Evolutionary conservation across 2,113 vertebrate species (phyloP).

Genomic region (Sinosuthora webbiana): DNA sequence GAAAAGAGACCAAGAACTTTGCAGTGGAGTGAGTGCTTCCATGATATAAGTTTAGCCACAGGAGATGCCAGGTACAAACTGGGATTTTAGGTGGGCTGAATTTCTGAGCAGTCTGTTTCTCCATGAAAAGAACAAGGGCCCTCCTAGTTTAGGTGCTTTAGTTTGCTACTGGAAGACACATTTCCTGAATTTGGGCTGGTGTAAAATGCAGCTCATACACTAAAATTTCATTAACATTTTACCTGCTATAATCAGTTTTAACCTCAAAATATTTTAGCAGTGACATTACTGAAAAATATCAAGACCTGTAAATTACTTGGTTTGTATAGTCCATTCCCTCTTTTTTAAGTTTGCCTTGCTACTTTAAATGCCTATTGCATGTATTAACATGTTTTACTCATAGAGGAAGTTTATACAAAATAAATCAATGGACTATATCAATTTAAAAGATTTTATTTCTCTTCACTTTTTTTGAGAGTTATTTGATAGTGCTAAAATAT

Average conservation of each 20-base stretch:
- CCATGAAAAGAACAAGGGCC: not conserved
- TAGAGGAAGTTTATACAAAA: not conserved
- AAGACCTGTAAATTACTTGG: not conserved
- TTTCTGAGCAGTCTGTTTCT: not conserved
- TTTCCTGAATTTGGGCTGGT: not conserved
- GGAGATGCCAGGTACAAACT: not conserved
- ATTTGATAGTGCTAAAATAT: not conserved
- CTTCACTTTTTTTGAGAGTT: not conserved
- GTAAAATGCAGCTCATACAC: not conserved
- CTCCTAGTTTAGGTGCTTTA: not conserved
- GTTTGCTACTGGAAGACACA: not conserved
- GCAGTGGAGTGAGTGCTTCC: not conserved
- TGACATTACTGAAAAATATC: not conserved
- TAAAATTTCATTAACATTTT: not conserved
- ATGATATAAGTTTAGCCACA: rapidly evolving
- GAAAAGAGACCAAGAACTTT: not conserved
- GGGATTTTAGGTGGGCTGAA: not conserved
- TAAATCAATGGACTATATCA: not conserved
- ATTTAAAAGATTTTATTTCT: not conserved
- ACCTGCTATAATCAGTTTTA: not conserved
- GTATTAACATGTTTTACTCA: not conserved
- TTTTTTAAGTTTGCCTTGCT: not conserved
- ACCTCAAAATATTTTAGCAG: not conserved
- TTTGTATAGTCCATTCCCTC: not conserved
- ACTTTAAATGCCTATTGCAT: not conserved